These are phyloP conservation scores for Dryas iulia DNA, from an alignment of 1,140 invertebrate species.

Conservation along the genomic window DNA sequence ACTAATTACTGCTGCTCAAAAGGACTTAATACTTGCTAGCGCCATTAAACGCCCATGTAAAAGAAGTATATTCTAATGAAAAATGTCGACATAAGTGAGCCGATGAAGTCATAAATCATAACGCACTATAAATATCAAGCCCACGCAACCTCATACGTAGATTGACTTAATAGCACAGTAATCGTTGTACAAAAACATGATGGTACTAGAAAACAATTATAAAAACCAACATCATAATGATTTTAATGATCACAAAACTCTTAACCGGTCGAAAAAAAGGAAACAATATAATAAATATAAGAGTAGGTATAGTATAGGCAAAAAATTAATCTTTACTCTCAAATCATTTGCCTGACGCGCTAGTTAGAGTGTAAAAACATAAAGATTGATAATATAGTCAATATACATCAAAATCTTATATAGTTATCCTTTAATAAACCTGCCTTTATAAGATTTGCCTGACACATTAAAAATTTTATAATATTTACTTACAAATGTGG, in stretches of 20 bases:
- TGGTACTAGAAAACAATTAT: neutral
- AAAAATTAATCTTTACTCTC: neutral
- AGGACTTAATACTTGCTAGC: no score
- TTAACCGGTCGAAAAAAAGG: neutral
- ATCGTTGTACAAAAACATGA: neutral
- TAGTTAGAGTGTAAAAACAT: no score
- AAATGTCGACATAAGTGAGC: slow-evolving; percentile 43
- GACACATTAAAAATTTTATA: no score
- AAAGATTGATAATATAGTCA: no score
- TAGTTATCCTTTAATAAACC: no score
- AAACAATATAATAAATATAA: no score
- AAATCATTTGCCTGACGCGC: neutral
- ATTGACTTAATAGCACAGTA: slow-evolving; percentile 45
- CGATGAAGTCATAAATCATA: slow-evolving; percentile 67
- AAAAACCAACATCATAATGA: neutral
- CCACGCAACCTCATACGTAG: slow-evolving; percentile 50
- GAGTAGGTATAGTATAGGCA: no score
- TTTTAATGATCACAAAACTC: neutral
- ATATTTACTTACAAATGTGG: no score
- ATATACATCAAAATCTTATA: no score
- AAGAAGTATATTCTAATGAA: neutral
- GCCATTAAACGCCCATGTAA: no score
- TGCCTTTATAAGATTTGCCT: no score
- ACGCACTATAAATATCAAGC: slow-evolving; percentile 57
- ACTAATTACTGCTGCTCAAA: no score